A percentile compares a stretch with the other conserved stretches of the same genome.
Evolutionary conservation across 1,140 invertebrate genomes (phyloP).

Genomic region (Halesus radiatus): DNA sequence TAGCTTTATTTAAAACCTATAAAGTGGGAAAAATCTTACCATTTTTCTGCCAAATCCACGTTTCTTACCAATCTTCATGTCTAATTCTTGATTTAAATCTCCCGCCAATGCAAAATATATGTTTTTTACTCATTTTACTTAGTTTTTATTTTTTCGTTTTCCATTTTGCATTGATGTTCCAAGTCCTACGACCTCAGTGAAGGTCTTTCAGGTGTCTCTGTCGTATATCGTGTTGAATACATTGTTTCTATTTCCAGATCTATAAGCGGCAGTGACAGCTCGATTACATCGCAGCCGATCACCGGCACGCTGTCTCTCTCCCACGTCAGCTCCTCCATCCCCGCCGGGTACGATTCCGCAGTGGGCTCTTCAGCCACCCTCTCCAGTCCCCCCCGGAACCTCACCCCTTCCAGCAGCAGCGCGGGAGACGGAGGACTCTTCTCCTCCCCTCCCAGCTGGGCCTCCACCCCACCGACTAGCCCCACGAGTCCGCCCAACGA

Average conservation of each 20-base stretch:
- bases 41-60: no score
- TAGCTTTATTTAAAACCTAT: no score
- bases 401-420: slow-evolving; percentile 63
- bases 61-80: no score
- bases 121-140: no score
- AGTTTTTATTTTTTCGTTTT: no score
- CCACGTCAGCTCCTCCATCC: slow-evolving; percentile 54
- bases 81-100: no score
- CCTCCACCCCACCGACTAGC: slow-evolving; percentile 73
- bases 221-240: background rate
- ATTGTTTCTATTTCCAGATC: slow-evolving; percentile 57
- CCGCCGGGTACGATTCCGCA: slow-evolving; percentile 70
- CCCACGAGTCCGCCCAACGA: slow-evolving; percentile 62
- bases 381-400: slow-evolving; percentile 67
- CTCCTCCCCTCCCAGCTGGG: slow-evolving; percentile 74
- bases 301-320: slow-evolving; percentile 65
- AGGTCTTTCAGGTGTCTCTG: no score
- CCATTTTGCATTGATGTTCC: no score
- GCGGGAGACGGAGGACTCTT: slow-evolving; percentile 62
- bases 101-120: no score
- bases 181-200: no score
- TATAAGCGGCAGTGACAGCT: slow-evolving; percentile 68
- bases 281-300: slow-evolving; percentile 66
- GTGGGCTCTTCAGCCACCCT: slow-evolving; percentile 74
- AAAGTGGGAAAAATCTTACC: no score